These are phyloP conservation scores for Spodoptera frugiperda DNA, from an alignment of 1,140 invertebrate genomes.

Conservation along the genomic window DNA sequence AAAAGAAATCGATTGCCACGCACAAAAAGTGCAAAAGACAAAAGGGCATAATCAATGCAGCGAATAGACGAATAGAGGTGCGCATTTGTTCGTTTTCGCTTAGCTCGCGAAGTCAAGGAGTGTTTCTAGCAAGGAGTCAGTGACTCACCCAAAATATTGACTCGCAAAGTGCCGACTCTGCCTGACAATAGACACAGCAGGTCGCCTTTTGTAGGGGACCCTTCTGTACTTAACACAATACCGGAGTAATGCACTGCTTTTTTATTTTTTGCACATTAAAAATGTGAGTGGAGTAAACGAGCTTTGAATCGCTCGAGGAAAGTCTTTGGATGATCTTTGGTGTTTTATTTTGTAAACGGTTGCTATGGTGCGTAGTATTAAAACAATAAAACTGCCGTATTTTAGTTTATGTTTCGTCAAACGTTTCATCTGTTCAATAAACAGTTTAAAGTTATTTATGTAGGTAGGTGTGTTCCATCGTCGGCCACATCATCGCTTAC, in stretches of 20 bases:
- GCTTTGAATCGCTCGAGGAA: conserved; percentile 12
- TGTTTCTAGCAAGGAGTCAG: conserved; percentile 31
- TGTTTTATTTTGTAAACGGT: neutral
- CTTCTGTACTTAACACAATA: conserved; percentile 74
- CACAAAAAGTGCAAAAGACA: conserved; percentile 72
- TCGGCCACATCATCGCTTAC: no score
- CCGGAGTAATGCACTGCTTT: conserved; percentile 78
- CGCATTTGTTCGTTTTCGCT: conserved; percentile 78
- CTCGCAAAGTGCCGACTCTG: conserved; percentile 79
- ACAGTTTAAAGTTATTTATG: no score
- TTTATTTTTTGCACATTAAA: conserved; percentile 74
- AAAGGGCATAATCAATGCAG: conserved; percentile 69
- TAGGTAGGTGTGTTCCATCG: no score
- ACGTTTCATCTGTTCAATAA: no score
- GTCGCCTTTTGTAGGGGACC: conserved; percentile 76
- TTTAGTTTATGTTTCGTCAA: no score
- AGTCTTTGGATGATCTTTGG: neutral
- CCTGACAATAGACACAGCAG: conserved; percentile 79
- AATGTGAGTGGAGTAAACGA: conserved; percentile 63
- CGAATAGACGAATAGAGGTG: conserved; percentile 69
- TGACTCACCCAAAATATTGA: conserved; percentile 84
- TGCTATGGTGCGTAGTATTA: no score
- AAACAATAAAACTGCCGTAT: no score
- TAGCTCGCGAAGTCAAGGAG: conserved; percentile 58
- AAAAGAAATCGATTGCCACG: conserved; percentile 48